Base-by-base conservation (phyloP, 2,797 vertebrate genomes). In the Tokudaia muenninki region DNA sequence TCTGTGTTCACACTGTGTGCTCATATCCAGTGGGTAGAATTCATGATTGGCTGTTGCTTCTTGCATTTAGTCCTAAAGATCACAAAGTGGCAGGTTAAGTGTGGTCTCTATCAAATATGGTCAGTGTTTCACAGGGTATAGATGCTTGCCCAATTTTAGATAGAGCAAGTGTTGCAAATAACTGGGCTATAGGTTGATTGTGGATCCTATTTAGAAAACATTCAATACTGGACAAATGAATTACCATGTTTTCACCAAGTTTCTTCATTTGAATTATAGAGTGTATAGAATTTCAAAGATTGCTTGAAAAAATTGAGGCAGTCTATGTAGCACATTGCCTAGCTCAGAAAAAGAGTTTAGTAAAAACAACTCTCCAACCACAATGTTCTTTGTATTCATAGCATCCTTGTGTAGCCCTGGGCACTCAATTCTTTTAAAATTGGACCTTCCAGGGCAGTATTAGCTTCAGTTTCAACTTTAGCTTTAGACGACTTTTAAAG, bases 71-170 rank as follows among this genome's bases (percentile, higher is more conserved):
- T 81, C 75, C 31, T 84, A 81, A 83, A 90, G 59, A 65, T 75
- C 55, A 63, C 41, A 94, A 96, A 24, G 47, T 87, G 91, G 10
- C 47, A 17, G 93, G 79, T 79, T 70, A 92, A 88, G 59, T 92
- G 44, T 52, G 19, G 3, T 52, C 81, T 78, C 6, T 70, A 6
- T 93, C 90, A 96, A 94, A 87, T 26, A 55, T 6, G 16, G 47
- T 37, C 77, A 65, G 0, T 1, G 6, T 81, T 84, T 72, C 4
- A 41, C 12, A 88, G 52, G 13, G 50, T 81, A 50, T 59, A 52
- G 47, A 86, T 87, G n/a, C 2, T 87, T 21, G 34, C 72, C 65
- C 9, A 52, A 29, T 84, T 90, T 24, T 72, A 87, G 31, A 37
- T 1, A 16, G 37, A 44, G 57, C 4, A 17, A 19, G 8, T 75